Evolutionary conservation across 2,797 vertebrate species (phyloP).

Genomic region (Philypnodon macrostomus): DNA sequence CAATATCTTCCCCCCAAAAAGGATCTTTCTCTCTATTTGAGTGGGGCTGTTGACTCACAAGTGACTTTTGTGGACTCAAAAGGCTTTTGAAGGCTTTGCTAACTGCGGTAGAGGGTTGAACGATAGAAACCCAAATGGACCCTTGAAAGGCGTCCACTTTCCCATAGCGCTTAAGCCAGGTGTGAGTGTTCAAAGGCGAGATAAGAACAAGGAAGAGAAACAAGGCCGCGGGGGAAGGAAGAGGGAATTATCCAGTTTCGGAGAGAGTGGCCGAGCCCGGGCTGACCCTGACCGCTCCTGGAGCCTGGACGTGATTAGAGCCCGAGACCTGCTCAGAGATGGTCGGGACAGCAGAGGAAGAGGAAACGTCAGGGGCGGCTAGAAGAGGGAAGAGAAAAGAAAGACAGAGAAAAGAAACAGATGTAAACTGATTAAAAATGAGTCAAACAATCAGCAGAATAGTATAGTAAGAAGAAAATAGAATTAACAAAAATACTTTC

Average conservation of each 20-base stretch:
- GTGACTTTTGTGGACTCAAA: background rate
- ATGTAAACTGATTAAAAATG: background rate
- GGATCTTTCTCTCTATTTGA: background rate
- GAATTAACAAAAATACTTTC: too few relatives aligned
- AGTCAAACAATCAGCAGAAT: too few relatives aligned
- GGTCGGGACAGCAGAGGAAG: slow-evolving; percentile 68
- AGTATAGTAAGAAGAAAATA: too few relatives aligned
- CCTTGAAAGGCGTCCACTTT: background rate
- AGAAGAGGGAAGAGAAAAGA: slow-evolving; percentile 32
- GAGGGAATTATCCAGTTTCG: slow-evolving; percentile 46
- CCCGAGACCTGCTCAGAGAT: slow-evolving; percentile 81
- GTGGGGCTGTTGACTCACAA: background rate
- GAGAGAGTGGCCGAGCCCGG: slow-evolving; percentile 55
- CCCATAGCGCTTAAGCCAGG: background rate
- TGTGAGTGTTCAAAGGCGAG: slow-evolving; percentile 12
- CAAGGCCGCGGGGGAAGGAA: slow-evolving; percentile 2
- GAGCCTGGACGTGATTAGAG: slow-evolving; percentile 63
- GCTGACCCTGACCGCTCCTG: slow-evolving; percentile 74
- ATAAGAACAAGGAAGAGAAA: slow-evolving; percentile 1
- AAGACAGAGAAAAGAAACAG: slow-evolving; percentile 12
- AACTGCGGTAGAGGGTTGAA: background rate
- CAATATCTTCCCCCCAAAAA: background rate
- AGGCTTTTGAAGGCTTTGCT: slow-evolving; percentile 1
- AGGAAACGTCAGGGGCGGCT: slow-evolving; percentile 67
- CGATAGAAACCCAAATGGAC: slow-evolving; percentile 1